Evolutionary conservation across 1,140 invertebrate genomes (phyloP).

Genomic region (Coelopa frigida): DNA sequence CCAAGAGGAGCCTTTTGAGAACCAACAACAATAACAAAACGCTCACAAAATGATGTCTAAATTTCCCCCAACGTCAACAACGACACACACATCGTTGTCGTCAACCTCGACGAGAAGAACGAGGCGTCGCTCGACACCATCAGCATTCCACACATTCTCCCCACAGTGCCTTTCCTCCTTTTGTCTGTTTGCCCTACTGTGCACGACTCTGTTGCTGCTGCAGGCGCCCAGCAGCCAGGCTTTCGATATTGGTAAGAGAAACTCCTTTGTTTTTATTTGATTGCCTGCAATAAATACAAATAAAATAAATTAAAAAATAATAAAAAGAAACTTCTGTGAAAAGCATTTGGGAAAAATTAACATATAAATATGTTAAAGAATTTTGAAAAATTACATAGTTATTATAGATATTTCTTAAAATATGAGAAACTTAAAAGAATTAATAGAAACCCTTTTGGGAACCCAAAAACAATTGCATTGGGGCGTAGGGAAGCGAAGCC

Average conservation of each 20-base stretch:
- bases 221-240: slow-evolving; percentile 21
- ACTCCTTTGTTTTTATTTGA: not conserved
- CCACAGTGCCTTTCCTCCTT: slow-evolving; percentile 43
- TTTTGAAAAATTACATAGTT: not conserved
- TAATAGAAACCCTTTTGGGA: too few relatives aligned
- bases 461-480: too few relatives aligned
- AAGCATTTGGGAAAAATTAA: slow-evolving; percentile 9
- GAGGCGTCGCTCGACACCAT: slow-evolving; percentile 6
- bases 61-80: too few relatives aligned
- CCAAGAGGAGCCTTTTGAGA: slow-evolving; percentile 9
- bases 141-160: too few relatives aligned
- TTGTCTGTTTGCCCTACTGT: slow-evolving; percentile 21
- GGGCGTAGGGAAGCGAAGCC: too few relatives aligned
- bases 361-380: not conserved
- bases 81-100: too few relatives aligned
- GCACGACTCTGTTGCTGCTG: slow-evolving; percentile 34
- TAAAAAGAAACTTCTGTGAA: slow-evolving; percentile 4
- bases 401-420: slow-evolving; percentile 3
- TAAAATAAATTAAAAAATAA: too few relatives aligned
- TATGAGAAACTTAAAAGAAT: too few relatives aligned
- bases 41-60: slow-evolving; percentile 16
- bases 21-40: slow-evolving; percentile 3
- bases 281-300: too few relatives aligned
- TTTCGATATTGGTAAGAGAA: slow-evolving; percentile 41
- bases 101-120: slow-evolving; percentile 2